phyloP scores from a whole-genome alignment of 2,888 invertebrate genomes.

The Cerastis rubricosa region DNA sequence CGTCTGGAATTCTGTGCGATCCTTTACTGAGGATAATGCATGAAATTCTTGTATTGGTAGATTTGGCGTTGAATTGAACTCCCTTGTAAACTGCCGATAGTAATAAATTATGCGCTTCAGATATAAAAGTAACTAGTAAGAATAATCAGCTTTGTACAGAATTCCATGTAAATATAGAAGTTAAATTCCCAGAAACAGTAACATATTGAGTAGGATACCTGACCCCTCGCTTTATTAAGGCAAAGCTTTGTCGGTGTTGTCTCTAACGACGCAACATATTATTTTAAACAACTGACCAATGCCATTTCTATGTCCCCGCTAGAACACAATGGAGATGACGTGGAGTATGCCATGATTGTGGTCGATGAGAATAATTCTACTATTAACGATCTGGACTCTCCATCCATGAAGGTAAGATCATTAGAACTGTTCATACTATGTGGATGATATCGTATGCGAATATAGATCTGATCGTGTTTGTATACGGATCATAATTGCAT shows the following conservation, averaged over 20 bases:
- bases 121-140: constrained; percentile 27
- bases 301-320: constrained; percentile 69
- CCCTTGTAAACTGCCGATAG: constrained; percentile 32
- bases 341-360: constrained; percentile 97
- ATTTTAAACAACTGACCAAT: constrained; percentile 38
- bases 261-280: constrained; percentile 31
- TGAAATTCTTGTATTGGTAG: constrained; percentile 49
- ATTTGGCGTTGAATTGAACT: constrained; percentile 24
- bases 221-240: constrained; percentile 82
- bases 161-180: constrained; percentile 57
- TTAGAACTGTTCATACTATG: constrained; percentile 17
- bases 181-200: constrained; percentile 47
- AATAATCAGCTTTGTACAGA: constrained; percentile 56
- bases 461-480: constrained; percentile 51
- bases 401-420: constrained; percentile 95
- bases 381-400: constrained; percentile 95
- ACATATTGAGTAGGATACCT: constrained; percentile 61
- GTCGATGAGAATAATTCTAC: constrained; percentile 97
- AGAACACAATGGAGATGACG: constrained; percentile 93
- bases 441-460: constrained; percentile 41
- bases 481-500: constrained; percentile 67
- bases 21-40: constrained; percentile 36
- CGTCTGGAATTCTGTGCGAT: constrained; percentile 54
- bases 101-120: constrained; percentile 29
- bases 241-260: constrained; percentile 86